Evolutionary conservation across 2,888 invertebrate genomes (phyloP).

Genomic region (Chymomyza caudatula): DNA sequence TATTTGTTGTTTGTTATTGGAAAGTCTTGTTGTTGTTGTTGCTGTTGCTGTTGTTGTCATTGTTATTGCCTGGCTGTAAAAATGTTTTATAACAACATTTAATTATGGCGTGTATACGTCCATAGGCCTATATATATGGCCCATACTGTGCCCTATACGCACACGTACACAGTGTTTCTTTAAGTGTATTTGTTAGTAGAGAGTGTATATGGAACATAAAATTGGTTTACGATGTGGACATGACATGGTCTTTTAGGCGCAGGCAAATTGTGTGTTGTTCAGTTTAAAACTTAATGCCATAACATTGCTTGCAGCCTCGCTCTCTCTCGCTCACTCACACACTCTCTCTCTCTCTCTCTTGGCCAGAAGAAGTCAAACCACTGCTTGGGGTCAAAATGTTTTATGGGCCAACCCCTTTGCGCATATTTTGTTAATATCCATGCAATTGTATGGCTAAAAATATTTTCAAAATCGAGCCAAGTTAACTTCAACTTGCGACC

Average conservation of each 20-base stretch:
- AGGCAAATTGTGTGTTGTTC: not conserved
- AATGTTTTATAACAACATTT: constrained; percentile 37
- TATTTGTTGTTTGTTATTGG: not conserved
- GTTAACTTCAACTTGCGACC: not conserved
- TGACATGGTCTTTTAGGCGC: not conserved
- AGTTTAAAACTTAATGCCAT: not conserved
- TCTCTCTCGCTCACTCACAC: not conserved
- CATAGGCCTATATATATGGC: not conserved
- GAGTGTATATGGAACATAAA: not conserved
- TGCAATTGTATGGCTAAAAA: constrained; percentile 69
- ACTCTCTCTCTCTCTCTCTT: not conserved
- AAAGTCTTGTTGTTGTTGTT: constrained; percentile 5
- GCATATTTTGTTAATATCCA: constrained; percentile 59
- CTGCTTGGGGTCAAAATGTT: constrained; percentile 67
- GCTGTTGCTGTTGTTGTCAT: constrained; percentile 26
- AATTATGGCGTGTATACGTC: constrained; percentile 30
- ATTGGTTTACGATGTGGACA: not conserved
- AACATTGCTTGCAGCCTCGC: not conserved
- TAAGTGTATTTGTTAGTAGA: not conserved
- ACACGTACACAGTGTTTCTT: too few relatives aligned
- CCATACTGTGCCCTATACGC: too few relatives aligned
- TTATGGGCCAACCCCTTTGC: constrained; percentile 49
- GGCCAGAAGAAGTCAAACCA: constrained; percentile 58
- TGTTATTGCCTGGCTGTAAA: constrained; percentile 24
- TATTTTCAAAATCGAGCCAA: constrained; percentile 51